phyloP scores from a whole-genome alignment of 2,888 invertebrate species.

The Eledone cirrhosa region DNA sequence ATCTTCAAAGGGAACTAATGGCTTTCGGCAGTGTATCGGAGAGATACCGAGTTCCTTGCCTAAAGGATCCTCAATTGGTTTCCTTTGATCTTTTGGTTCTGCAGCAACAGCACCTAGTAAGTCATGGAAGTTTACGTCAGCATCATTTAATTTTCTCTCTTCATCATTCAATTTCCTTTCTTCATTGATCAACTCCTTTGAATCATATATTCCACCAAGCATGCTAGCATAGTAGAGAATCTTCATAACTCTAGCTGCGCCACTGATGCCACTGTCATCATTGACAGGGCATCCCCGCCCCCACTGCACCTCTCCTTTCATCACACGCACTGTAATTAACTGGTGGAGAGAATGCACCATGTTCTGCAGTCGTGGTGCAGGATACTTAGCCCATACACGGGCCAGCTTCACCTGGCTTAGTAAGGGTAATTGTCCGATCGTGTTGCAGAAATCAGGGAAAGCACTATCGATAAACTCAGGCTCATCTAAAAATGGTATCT shows the following conservation, averaged over 20 bases:
- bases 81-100: slow-evolving; percentile 62
- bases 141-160: slow-evolving; percentile 51
- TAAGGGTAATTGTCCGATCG: slow-evolving; percentile 78
- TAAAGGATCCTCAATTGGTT: slow-evolving; percentile 67
- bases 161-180: slow-evolving; percentile 57
- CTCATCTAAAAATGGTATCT: slow-evolving; percentile 74
- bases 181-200: slow-evolving; percentile 51
- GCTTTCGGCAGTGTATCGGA: slow-evolving; percentile 83
- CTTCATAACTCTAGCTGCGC: slow-evolving; percentile 89
- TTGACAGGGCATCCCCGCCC: slow-evolving; percentile 75
- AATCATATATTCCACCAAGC: slow-evolving; percentile 75
- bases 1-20: slow-evolving; percentile 84
- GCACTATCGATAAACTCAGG: slow-evolving; percentile 85
- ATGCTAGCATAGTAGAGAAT: slow-evolving; percentile 80
- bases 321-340: slow-evolving; percentile 84
- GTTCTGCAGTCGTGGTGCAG: slow-evolving; percentile 44
- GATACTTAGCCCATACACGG: slow-evolving; percentile 77
- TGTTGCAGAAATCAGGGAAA: slow-evolving; percentile 77
- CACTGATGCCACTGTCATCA: slow-evolving; percentile 84
- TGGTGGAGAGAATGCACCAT: slow-evolving; percentile 76
- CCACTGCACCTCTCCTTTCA: slow-evolving; percentile 74
- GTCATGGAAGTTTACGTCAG: slow-evolving; percentile 45
- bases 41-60: slow-evolving; percentile 79
- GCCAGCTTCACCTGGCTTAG: slow-evolving; percentile 83
- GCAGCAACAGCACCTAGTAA: slow-evolving; percentile 57